Conservation (phyloP, 2,888 invertebrate species). For the Suillia variegata region DNA sequence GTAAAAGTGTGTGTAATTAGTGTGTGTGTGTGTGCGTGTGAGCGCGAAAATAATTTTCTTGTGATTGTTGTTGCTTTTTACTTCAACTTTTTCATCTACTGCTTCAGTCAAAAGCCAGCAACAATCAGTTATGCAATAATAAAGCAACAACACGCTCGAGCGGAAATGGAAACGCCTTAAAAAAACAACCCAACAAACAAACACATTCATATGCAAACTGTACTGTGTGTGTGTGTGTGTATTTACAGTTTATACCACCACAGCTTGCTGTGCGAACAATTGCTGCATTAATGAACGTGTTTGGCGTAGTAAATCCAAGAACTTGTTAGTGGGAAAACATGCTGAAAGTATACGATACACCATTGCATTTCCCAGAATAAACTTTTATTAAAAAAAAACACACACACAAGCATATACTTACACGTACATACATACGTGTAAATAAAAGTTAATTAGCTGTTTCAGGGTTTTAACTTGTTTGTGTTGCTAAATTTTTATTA, state of each 20-base stretch:
- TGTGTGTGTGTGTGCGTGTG: slow-evolving; percentile 1
- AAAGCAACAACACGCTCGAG: slow-evolving; percentile 2
- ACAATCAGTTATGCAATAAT: slow-evolving; percentile 8
- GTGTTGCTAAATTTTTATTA: no score
- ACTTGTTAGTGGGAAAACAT: no score
- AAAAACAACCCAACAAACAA: not conserved
- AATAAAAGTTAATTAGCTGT: no score
- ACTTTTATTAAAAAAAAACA: not conserved
- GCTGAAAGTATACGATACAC: no score
- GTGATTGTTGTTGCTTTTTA: no score
- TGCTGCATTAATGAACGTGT: no score
- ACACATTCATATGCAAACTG: not conserved
- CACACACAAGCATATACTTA: not conserved
- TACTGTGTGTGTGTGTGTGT: no score
- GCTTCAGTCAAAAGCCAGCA: not conserved
- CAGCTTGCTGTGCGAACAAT: no score
- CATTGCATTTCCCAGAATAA: not conserved
- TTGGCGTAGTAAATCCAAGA: no score
- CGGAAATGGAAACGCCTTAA: slow-evolving; percentile 13
- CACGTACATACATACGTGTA: not conserved
- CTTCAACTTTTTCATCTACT: not conserved
- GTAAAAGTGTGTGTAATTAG: not conserved
- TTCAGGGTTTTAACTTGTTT: no score
- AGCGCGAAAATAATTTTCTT: not conserved
- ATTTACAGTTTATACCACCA: no score